Percentiles rank a stretch among this genome's conserved stretches.
These are phyloP conservation scores for Acipenser oxyrinchus DNA, from an alignment of 2,797 vertebrate species.

Conservation along the genomic window DNA sequence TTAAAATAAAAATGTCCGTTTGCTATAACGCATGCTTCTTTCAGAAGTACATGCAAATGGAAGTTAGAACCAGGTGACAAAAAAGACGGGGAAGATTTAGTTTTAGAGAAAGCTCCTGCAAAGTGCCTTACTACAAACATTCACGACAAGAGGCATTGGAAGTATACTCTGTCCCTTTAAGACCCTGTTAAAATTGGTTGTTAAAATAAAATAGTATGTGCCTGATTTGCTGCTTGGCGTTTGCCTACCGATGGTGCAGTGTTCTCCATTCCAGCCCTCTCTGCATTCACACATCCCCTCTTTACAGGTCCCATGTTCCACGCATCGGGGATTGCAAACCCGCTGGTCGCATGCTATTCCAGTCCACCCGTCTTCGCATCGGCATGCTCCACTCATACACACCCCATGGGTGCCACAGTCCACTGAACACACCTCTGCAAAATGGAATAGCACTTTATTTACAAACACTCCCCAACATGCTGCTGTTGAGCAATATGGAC, in stretches of 20 bases:
- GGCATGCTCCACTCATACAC: conserved; percentile 90
- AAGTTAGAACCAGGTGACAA: no score
- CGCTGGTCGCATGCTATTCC: conserved; percentile 91
- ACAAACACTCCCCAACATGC: background rate
- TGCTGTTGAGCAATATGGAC: no score
- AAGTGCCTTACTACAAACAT: background rate
- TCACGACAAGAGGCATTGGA: background rate
- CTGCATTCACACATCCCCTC: conserved; percentile 98
- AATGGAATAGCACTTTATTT: conserved; percentile 1
- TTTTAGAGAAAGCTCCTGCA: no score
- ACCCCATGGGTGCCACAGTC: conserved; percentile 97
- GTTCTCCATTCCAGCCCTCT: conserved; percentile 99
- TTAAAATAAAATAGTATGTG: conserved; percentile 77
- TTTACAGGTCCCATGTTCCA: conserved; percentile 97
- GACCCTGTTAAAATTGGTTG: conserved; percentile 49
- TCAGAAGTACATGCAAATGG: no score
- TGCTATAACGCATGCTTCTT: no score
- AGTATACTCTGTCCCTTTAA: conserved; percentile 5
- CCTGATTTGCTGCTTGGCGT: conserved; percentile 70
- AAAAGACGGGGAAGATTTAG: no score
- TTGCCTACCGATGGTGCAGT: conserved; percentile 98
- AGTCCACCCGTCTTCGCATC: conserved; percentile 97
- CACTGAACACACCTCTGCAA: conserved; percentile 92
- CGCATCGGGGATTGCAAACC: conserved; percentile 93
- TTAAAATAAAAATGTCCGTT: no score